These are phyloP conservation scores for Chloroceryle amazona DNA, from an alignment of 2,797 vertebrate genomes.

Conservation along the genomic window DNA sequence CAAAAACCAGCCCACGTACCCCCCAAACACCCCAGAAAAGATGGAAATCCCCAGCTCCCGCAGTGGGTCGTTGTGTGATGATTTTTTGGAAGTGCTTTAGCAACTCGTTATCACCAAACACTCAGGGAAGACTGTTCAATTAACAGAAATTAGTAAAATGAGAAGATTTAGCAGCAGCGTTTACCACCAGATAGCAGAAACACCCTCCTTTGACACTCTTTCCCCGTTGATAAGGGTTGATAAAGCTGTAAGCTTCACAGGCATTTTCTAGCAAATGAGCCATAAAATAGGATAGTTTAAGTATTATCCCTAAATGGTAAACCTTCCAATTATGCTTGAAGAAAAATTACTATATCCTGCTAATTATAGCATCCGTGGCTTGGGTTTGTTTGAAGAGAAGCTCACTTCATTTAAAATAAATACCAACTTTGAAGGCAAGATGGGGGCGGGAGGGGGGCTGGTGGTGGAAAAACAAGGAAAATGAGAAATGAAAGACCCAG, in stretches of 20 bases:
- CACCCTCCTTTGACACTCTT: neutral
- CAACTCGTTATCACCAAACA: neutral
- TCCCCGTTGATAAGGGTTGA: slow-evolving; percentile 51
- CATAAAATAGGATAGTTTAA: slow-evolving; percentile 67
- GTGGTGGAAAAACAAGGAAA: neutral
- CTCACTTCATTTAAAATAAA: slow-evolving; percentile 2
- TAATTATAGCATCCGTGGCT: slow-evolving; percentile 53
- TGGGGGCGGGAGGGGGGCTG: too few relatives aligned
- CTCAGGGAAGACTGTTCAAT: neutral
- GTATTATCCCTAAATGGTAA: slow-evolving; percentile 55
- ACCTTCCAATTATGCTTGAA: slow-evolving; percentile 63
- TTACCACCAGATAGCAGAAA: neutral
- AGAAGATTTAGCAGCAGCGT: neutral
- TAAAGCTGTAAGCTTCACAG: slow-evolving; percentile 54
- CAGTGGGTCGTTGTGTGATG: neutral
- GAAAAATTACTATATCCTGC: slow-evolving; percentile 60
- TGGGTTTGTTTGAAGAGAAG: slow-evolving; percentile 44
- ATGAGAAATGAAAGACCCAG: neutral
- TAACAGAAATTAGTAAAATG: neutral
- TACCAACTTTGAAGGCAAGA: neutral
- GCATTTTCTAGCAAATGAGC: slow-evolving; percentile 67
- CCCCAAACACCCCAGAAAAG: rapidly evolving
- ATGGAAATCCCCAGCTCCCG: neutral
- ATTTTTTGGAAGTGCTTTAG: neutral
- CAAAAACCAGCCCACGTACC: neutral